Evolutionary conservation across 2,797 vertebrate species (phyloP).

Genomic region (Molossus alvarezi): DNA sequence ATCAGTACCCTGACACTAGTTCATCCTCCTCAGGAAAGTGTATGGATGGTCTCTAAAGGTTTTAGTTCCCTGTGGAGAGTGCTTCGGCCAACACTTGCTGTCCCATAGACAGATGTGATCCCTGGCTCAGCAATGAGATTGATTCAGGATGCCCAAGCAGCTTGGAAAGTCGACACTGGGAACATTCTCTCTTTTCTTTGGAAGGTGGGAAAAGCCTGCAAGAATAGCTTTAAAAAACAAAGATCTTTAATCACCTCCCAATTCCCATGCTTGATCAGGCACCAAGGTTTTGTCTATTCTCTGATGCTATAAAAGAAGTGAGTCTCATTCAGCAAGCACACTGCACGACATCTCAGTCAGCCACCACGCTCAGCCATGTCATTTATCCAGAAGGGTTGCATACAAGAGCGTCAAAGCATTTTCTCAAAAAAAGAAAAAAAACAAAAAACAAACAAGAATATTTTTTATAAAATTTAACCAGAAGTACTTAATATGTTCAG

Average conservation of each 20-base stretch:
- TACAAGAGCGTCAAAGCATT: background rate
- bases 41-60: background rate
- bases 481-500: background rate
- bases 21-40: background rate
- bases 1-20: background rate
- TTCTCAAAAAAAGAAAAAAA: background rate
- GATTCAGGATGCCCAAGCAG: background rate
- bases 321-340: background rate
- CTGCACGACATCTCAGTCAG: background rate
- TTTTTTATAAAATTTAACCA: background rate
- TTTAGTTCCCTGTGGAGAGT: background rate
- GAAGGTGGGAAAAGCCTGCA: background rate
- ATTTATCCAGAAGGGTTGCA: background rate
- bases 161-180: background rate
- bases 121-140: background rate
- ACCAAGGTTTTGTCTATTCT: background rate
- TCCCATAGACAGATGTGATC: background rate
- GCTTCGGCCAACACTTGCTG: fast-evolving
- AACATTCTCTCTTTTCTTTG: background rate
- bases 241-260: background rate
- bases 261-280: background rate
- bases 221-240: conserved; percentile 28
- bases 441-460: background rate
- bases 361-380: background rate
- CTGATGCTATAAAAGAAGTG: background rate